These are phyloP conservation scores for Tiphia femorata DNA, from an alignment of 2,888 invertebrate genomes.

Conservation along the genomic window DNA sequence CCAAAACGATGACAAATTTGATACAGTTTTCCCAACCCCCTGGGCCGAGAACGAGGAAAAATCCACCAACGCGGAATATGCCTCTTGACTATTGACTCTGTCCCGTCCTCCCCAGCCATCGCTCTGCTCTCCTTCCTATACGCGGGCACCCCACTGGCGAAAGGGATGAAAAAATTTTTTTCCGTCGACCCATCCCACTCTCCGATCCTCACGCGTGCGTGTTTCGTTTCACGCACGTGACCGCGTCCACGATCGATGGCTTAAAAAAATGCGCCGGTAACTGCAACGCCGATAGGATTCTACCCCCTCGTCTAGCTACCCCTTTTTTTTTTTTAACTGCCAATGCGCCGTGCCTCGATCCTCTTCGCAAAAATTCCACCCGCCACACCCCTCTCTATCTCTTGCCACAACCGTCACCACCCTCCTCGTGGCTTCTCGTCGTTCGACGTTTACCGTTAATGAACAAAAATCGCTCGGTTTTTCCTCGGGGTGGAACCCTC, in stretches of 20 bases:
- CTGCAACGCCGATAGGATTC: too few species aligned
- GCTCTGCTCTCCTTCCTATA: background rate
- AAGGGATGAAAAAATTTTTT: constrained; percentile 3
- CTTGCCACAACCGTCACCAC: too few species aligned
- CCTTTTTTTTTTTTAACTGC: too few species aligned
- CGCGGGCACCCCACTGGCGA: background rate
- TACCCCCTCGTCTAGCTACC: too few species aligned
- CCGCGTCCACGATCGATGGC: constrained; percentile 32
- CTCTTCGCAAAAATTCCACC: too few species aligned
- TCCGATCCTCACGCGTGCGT: constrained; percentile 38
- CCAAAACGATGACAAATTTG: too few species aligned
- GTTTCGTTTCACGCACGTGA: constrained; percentile 30
- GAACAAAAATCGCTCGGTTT: too few species aligned
- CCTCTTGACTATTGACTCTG: too few species aligned
- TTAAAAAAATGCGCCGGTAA: constrained; percentile 35
- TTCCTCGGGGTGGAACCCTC: too few species aligned
- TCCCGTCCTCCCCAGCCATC: background rate
- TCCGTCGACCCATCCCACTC: constrained; percentile 20
- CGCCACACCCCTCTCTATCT: too few species aligned
- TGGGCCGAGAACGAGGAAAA: background rate
- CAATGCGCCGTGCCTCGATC: background rate
- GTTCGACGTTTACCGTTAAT: too few species aligned
- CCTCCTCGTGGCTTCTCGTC: too few species aligned
- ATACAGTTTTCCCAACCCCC: background rate
- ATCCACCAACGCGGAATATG: background rate